Evolutionary conservation across 2,113 vertebrate genomes (phyloP).

Genomic region (Marcusenius ussheri): DNA sequence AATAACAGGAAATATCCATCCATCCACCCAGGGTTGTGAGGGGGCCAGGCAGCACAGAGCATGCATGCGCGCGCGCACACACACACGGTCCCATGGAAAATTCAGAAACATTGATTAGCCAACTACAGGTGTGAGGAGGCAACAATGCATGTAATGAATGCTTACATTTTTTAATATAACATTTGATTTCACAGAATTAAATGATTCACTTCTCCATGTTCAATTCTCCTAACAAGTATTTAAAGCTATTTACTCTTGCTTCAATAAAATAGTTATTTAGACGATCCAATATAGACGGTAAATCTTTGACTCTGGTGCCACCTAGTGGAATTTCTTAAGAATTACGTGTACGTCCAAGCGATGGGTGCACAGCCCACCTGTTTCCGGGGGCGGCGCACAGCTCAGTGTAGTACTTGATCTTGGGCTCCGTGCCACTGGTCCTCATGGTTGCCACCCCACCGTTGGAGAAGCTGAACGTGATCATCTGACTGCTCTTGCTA

Average conservation of each 20-base stretch:
- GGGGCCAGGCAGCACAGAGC: background rate
- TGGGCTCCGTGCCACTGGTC: conserved; percentile 94
- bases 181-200: background rate
- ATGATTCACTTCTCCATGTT: background rate
- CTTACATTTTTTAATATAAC: background rate
- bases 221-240: background rate
- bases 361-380: conserved; percentile 54
- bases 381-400: conserved; percentile 88
- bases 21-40: background rate
- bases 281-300: background rate
- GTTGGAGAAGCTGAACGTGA: conserved; percentile 89
- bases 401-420: conserved; percentile 96
- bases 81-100: background rate
- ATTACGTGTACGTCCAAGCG: background rate
- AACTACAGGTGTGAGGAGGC: background rate
- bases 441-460: conserved; percentile 91
- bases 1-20: background rate
- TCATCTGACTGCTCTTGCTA: conserved; percentile 93
- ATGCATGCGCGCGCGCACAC: background rate
- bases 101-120: background rate
- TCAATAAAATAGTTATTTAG: background rate
- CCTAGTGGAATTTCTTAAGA: background rate
- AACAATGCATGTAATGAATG: background rate
- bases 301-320: background rate
- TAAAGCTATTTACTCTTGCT: background rate